These are phyloP conservation scores for Drosophila formosana DNA, from an alignment of 2,888 invertebrate species.

Conservation along the genomic window DNA sequence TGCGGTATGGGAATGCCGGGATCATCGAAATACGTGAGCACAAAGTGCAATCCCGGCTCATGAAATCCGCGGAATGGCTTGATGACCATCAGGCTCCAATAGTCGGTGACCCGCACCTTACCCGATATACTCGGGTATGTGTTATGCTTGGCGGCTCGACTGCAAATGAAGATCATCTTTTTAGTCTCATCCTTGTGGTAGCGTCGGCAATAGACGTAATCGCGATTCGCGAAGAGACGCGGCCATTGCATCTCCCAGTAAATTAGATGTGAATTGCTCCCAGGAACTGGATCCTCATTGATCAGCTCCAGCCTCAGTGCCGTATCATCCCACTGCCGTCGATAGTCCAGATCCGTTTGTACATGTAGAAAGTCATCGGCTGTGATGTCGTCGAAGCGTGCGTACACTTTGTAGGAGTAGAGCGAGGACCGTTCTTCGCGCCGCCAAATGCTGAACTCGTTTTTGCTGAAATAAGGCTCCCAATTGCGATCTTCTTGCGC, in stretches of 20 bases:
- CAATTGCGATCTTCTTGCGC: constrained; percentile 72
- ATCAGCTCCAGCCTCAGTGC: constrained; percentile 90
- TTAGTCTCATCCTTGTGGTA: constrained; percentile 87
- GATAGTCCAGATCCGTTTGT: constrained; percentile 92
- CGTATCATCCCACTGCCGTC: constrained; percentile 92
- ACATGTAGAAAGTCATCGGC: constrained; percentile 93
- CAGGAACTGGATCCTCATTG: constrained; percentile 87
- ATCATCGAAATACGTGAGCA: constrained; percentile 94
- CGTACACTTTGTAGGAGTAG: constrained; percentile 95
- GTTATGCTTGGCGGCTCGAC: constrained; percentile 90
- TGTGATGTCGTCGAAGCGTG: constrained; percentile 91
- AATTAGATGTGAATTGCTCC: constrained; percentile 89
- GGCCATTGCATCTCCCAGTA: constrained; percentile 97
- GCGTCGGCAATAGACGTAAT: constrained; percentile 93
- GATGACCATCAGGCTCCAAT: constrained; percentile 95
- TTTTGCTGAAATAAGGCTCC: constrained; percentile 92
- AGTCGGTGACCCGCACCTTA: constrained; percentile 91
- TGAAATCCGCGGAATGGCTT: constrained; percentile 86
- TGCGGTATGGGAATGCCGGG: constrained; percentile 92
- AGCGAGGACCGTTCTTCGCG: constrained; percentile 89
- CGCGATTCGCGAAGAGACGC: constrained; percentile 92
- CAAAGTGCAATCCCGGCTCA: constrained; percentile 87
- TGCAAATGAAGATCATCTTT: constrained; percentile 88
- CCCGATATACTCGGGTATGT: constrained; percentile 88
- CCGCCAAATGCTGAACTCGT: constrained; percentile 93